Evolutionary conservation across 2,888 invertebrate species (phyloP).

Genomic region (Digitonthophagus gazella): DNA sequence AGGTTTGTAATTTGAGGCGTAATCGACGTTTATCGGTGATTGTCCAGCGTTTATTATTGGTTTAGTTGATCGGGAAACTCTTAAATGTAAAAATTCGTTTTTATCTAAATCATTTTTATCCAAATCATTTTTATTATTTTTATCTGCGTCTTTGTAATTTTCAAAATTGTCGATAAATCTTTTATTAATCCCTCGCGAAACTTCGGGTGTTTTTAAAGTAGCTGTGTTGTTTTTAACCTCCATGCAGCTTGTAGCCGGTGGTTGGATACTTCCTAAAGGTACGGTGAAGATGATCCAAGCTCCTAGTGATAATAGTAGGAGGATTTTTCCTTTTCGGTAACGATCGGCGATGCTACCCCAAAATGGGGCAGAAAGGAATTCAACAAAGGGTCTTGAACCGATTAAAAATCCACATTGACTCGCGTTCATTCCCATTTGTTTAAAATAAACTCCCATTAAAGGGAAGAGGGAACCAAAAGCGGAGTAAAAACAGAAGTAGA

Average conservation of each 20-base stretch:
- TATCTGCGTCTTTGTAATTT: neutral
- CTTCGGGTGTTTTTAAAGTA: constrained; percentile 61
- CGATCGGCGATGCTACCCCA: constrained; percentile 94
- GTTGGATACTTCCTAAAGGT: constrained; percentile 92
- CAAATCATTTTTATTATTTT: too few species aligned
- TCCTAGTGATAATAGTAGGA: constrained; percentile 85
- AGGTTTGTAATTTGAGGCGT: constrained; percentile 73
- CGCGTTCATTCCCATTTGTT: constrained; percentile 98
- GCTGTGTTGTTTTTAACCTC: constrained; percentile 62
- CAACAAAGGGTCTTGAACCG: constrained; percentile 94
- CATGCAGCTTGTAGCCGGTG: constrained; percentile 89
- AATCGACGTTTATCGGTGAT: constrained; percentile 74
- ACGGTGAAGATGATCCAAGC: constrained; percentile 98
- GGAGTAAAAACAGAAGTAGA: constrained; percentile 99
- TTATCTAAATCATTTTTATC: neutral
- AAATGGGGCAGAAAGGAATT: constrained; percentile 95
- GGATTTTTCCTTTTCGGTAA: constrained; percentile 81
- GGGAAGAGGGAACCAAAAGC: constrained; percentile 98
- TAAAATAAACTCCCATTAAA: constrained; percentile 98
- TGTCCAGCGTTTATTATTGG: constrained; percentile 54
- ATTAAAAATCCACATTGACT: constrained; percentile 92
- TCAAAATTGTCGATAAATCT: constrained; percentile 48
- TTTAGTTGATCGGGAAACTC: constrained; percentile 51
- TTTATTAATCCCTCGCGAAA: constrained; percentile 52
- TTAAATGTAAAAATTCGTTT: constrained; percentile 32